Evolutionary conservation across 2,113 vertebrate species (phyloP), one percentile per base, ranked within the genome.

Genomic region (Puntigrus tetrazona): DNA sequence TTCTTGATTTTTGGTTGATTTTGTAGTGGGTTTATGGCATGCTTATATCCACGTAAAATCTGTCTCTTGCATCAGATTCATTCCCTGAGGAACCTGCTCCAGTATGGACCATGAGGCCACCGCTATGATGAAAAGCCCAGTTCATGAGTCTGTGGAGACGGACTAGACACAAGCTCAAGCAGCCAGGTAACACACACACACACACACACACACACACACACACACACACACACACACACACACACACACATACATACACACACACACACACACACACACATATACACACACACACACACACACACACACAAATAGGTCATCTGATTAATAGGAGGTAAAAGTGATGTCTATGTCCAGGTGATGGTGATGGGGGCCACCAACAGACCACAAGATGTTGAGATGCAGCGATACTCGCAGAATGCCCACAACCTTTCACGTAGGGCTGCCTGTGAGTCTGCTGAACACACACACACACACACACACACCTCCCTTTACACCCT

Each of bases 121-220:
- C 1, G 95, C 95, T 74, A 95, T 96, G 94, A 96, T 96, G 94
- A 96, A n/a, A 96, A 85, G 94, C 95, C 38, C 95, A 96, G 90
- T 96, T 96, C 89, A 95, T 96, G 95, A 95, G 94, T 78, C 93
- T 96, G 74, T 96, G 95, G 95, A n/a, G 95, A 96, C 29, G 95
- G 95, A 9, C 86, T 96, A 76, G 93, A 95, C 25, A 96, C 95
- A 0, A 86, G 88, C 6, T 11, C 87, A 11, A 89, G 88, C 85
- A 94, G 92, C 78, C 95, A 95, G 94, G 95, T 96, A 73, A 78
- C 5, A 18, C 9, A 36, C 31, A n/a, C n/a, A n/a, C n/a, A n/a
- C n/a, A n/a, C n/a, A n/a, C n/a, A n/a, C n/a, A n/a, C n/a, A n/a
- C n/a, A n/a, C n/a, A n/a, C n/a, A n/a, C n/a, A n/a, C n/a, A n/a